A percentile compares a stretch with the other conserved stretches of the same genome.
Conservation (phyloP, 2,797 vertebrate species). For the Orestias chungarensis region DNA sequence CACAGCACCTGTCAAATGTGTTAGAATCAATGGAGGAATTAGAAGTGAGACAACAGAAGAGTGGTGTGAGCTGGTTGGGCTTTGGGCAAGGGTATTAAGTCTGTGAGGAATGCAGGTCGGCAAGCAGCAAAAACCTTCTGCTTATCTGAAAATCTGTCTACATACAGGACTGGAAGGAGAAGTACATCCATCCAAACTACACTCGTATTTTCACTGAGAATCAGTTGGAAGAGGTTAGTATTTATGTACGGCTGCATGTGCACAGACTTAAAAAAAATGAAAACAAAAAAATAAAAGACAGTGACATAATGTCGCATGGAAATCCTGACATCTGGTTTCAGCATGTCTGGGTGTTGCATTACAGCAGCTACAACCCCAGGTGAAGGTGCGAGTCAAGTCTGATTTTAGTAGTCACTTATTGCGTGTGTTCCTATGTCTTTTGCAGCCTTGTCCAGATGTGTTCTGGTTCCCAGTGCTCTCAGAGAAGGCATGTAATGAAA, state of each 20-base stretch:
- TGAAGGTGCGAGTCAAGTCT: conserved; percentile 34
- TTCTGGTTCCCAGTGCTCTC: conserved; percentile 98
- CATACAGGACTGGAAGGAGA: conserved; percentile 95
- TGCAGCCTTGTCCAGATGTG: conserved; percentile 96
- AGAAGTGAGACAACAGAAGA: conserved; percentile 36
- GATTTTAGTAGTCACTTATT: conserved; percentile 27
- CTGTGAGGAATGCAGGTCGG: conserved; percentile 59
- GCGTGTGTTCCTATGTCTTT: conserved; percentile 36
- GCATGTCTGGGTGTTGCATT: conserved; percentile 33
- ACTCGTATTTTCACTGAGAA: conserved; percentile 93
- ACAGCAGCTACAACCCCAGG: conserved; percentile 19
- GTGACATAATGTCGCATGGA: conserved; percentile 34
- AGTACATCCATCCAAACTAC: conserved; percentile 95
- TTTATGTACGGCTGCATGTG: conserved; percentile 15
- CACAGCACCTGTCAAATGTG: conserved; percentile 45
- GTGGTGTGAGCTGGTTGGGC: conserved; percentile 40
- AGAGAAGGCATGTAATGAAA: conserved; percentile 89
- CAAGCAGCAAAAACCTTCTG: conserved; percentile 23
- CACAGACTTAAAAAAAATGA: background rate
- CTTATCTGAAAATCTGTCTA: conserved; percentile 51
- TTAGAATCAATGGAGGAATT: conserved; percentile 44
- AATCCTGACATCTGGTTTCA: conserved; percentile 56
- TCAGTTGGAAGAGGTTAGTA: conserved; percentile 88
- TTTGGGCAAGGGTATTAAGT: conserved; percentile 44
- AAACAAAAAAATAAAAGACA: conserved; percentile 9